These are phyloP conservation scores for Melanitta fusca DNA, from an alignment of 2,797 vertebrate genomes.

Conservation along the genomic window DNA sequence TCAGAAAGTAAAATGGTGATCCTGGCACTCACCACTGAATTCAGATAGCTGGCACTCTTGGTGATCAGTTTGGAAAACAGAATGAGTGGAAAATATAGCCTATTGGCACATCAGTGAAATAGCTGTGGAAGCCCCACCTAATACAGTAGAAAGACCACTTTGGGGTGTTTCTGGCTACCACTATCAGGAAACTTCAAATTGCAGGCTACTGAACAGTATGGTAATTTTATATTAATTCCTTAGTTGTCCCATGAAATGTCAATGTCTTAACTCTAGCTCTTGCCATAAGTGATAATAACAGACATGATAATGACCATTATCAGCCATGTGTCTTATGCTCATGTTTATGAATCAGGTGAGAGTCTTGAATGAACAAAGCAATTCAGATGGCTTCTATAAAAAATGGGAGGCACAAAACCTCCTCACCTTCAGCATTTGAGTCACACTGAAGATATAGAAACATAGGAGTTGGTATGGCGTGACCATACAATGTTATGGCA, in stretches of 20 bases:
- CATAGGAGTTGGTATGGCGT: rapidly evolving
- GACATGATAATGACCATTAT: neutral
- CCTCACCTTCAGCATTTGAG: neutral
- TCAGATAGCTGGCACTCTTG: neutral
- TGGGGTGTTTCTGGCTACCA: neutral
- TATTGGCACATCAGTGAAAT: neutral
- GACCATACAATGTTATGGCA: neutral
- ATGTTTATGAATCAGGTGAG: neutral
- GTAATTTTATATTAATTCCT: neutral
- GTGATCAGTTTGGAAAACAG: conserved; percentile 22
- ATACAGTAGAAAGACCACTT: neutral
- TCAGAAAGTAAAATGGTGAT: neutral
- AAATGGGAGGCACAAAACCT: neutral
- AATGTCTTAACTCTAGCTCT: neutral
- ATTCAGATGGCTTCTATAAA: neutral
- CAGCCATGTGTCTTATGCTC: neutral
- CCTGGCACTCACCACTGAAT: neutral
- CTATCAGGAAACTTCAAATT: neutral
- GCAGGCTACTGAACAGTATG: neutral
- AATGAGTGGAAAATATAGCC: neutral
- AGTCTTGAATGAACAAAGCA: rapidly evolving
- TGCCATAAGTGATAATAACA: neutral
- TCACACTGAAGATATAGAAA: neutral
- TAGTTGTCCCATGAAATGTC: neutral
- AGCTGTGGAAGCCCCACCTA: neutral